phyloP scores from a whole-genome alignment of 2,888 invertebrate species.

The Eupithecia tripunctaria region DNA sequence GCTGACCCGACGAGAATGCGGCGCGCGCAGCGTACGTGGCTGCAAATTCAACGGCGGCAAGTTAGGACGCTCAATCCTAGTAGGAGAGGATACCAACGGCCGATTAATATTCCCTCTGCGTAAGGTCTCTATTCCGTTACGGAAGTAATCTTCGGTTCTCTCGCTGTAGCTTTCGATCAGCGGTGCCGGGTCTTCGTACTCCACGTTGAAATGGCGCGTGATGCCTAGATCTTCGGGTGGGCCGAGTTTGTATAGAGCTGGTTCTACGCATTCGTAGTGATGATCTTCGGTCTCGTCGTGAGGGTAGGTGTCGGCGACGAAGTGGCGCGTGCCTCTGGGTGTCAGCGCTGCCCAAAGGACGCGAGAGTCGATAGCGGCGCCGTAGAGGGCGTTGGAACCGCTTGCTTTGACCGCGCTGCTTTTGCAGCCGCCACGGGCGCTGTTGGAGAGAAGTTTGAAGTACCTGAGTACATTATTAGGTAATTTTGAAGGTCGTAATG shows the following conservation, averaged over 20 bases:
- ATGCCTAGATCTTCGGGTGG: conserved; percentile 83
- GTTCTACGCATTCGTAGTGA: conserved; percentile 89
- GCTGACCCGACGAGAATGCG: conserved; percentile 79
- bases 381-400: conserved; percentile 76
- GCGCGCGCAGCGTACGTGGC: conserved; percentile 79
- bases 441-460: conserved; percentile 46
- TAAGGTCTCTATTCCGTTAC: conserved; percentile 76
- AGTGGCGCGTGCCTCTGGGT: conserved; percentile 92
- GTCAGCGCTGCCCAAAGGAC: conserved; percentile 94
- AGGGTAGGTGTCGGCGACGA: conserved; percentile 87
- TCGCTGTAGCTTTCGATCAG: conserved; percentile 89
- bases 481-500: conserved; percentile 10
- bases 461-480: conserved; percentile 37
- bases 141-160: conserved; percentile 73
- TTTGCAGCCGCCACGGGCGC: conserved; percentile 82
- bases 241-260: conserved; percentile 79
- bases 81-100: conserved; percentile 91
- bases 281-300: conserved; percentile 87
- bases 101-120: conserved; percentile 77
- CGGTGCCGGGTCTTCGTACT: conserved; percentile 91
- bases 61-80: conserved; percentile 92
- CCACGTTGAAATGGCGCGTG: conserved; percentile 91
- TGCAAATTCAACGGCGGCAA: conserved; percentile 90
- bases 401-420: conserved; percentile 81
- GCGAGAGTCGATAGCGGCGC: conserved; percentile 86